Evolutionary conservation across 2,888 invertebrate genomes (phyloP), one percentile per base, ranked within the genome.

Genomic region (Torymus auratus): DNA sequence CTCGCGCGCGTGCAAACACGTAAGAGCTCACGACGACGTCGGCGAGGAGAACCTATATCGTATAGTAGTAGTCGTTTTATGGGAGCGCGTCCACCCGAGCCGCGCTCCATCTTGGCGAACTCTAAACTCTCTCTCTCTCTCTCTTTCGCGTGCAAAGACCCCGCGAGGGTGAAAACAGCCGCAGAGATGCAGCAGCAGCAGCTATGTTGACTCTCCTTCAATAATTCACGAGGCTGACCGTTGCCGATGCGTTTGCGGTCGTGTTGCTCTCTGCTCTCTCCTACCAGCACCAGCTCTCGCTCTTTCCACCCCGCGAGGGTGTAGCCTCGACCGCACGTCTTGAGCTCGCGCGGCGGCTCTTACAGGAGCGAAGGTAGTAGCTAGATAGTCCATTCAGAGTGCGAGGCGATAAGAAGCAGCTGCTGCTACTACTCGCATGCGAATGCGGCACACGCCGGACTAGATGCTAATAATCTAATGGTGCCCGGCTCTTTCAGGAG

Each of bases 201-300:
- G 80, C 83, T 83, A 70, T 78, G 83, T 84, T 83, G 83, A 83
- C 83, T 83, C 70, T 71, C 80, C 81, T 82, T 85, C 78, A 84
- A 84, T 86, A 84, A 85, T 85, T 85, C 78, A 78, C 56, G 15
- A 80, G 82, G 80, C 83, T 80, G 83, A 82, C 84, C 84, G 83
- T 60, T 65, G 72, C 82, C 78, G 80, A 84, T 84, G 83, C 76
- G 77, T 84, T 82, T 83, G 82, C 81, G 79, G 82, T 83, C 53
- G 56, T 65, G 73, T 53, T 17, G 15, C 56, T 14, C 23, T 14
- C 20, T 61, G 53, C 69, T 52, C 12, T 14, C 13, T 20, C 2
- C 20, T 20, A 20, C 20, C 20, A 20, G 1, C 20, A 20, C 20
- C 20, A 20, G 1, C 20, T 70, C 53, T 62, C 20, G 61, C 52